Base-by-base conservation (phyloP, 2,888 invertebrate species). In the Drosophila tanythrix region DNA sequence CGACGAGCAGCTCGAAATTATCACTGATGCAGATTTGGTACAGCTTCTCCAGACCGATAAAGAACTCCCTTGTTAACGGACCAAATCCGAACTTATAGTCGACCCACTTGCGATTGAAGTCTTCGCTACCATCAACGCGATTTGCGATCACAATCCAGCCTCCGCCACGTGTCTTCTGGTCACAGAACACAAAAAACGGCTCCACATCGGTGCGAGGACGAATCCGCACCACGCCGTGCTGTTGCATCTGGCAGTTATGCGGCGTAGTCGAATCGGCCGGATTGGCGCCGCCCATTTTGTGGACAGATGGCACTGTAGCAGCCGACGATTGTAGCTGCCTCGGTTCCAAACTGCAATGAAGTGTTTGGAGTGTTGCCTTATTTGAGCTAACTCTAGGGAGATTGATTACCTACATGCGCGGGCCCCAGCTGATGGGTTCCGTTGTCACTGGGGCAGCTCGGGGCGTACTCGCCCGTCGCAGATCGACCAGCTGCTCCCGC, bases 31-130 rank as follows among this genome's bases (percentile, higher is more conserved):
- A 83, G 13, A 88, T 72, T 68, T 79, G 74, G 13, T 89, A 62
- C 7, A 86, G 53, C 40, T 78, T 89, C n/a, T 89, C 83, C 33
- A 88, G 55, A 0, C 88, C 88, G 1, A 88, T 70, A 29, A 88
- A 88, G 38, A 88, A 88, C 63, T 88, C 88, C 0, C 50, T 48
- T 18, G 55, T 62, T 0, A 81, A 25, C 0, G 72, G 8, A 0
- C 88, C 88, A 15, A 88, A 88, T 1, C 88, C 88, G 8, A 78
- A 76, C 33, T 84, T 67, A 48, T 89, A 88, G 51, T 88, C 89
- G 4, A 5, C 40, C 89, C 89, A 88, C 13, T 64, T 81, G n/a
- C 88, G 88, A 27, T 76, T 79, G 27, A 88, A 88, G 51, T 76
- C 69, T 55, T 83, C 81, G 38, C 46, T 74, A 53, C 88, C 88